Percentiles rank a stretch among this genome's conserved stretches.
phyloP scores from a whole-genome alignment of 2,888 invertebrate genomes.

The Yponomeuta sedellus region DNA sequence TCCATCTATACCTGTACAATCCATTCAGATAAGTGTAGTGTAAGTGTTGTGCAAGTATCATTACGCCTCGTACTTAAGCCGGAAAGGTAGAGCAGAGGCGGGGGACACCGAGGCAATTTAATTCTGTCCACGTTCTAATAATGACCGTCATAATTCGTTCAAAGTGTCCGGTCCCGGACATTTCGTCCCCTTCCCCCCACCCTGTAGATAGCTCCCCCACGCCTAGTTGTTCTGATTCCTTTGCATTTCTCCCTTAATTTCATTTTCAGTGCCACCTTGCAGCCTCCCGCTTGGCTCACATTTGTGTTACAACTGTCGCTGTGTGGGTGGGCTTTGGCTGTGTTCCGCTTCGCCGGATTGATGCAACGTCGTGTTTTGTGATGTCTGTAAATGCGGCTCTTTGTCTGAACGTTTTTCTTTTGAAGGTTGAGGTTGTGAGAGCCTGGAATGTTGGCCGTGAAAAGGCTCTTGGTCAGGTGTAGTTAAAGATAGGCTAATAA shows the following conservation, averaged over 20 bases:
- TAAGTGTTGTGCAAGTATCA: conserved; percentile 70
- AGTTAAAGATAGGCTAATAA: no score
- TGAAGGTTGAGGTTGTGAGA: background rate
- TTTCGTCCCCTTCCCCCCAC: conserved; percentile 51
- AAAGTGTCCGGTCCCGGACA: conserved; percentile 78
- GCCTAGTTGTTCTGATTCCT: conserved; percentile 49
- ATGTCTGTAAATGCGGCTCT: background rate
- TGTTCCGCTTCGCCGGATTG: background rate
- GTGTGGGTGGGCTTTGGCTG: conserved; percentile 12
- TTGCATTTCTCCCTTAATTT: conserved; percentile 73
- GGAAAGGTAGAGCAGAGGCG: conserved; percentile 46
- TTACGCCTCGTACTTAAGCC: conserved; percentile 69
- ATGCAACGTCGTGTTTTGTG: background rate
- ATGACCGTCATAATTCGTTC: conserved; percentile 80
- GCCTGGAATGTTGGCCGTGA: no score
- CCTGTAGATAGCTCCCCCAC: conserved; percentile 30
- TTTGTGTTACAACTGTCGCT: conserved; percentile 35
- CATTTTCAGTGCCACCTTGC: conserved; percentile 74
- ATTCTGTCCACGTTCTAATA: conserved; percentile 80
- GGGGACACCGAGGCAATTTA: conserved; percentile 73
- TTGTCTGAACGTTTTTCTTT: background rate
- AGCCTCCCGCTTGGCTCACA: conserved; percentile 37
- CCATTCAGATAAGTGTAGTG: conserved; percentile 3
- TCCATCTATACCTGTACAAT: background rate
- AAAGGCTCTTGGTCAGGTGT: no score